These are phyloP conservation scores for Numenius arquata DNA, from an alignment of 2,113 vertebrate genomes.

Conservation along the genomic window DNA sequence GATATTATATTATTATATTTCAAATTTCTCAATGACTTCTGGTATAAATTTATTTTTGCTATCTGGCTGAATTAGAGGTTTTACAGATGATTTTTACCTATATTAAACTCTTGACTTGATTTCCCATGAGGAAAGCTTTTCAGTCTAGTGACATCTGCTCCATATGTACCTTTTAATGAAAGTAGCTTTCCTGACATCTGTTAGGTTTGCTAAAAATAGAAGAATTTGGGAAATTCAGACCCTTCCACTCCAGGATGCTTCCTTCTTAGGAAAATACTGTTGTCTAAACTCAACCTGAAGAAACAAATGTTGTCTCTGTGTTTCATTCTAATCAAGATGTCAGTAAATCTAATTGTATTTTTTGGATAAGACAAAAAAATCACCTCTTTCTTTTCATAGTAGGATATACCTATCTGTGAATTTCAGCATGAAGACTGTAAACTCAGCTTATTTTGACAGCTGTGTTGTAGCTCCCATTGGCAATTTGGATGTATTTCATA, in stretches of 20 bases:
- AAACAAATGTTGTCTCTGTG: neutral
- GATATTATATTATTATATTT: neutral
- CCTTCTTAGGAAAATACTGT: neutral
- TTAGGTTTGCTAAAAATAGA: neutral
- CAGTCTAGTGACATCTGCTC: neutral
- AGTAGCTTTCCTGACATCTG: neutral
- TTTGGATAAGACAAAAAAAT: neutral
- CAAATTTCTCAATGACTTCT: neutral
- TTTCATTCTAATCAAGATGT: neutral
- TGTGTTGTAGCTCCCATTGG: neutral
- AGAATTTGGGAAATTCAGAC: neutral
- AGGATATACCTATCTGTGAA: neutral
- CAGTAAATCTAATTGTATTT: neutral
- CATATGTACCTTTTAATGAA: constrained; percentile 30
- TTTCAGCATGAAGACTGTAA: neutral
- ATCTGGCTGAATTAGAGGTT: neutral
- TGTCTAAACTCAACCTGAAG: neutral
- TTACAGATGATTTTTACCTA: neutral
- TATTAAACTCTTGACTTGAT: neutral
- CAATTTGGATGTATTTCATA: neutral
- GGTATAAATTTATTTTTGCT: neutral
- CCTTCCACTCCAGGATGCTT: neutral
- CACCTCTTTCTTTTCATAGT: neutral
- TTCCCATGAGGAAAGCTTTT: neutral
- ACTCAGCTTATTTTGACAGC: neutral